Evolutionary conservation across 2,888 invertebrate species (phyloP), one percentile per base, ranked within the genome.

Genomic region (Eulithis testata): DNA sequence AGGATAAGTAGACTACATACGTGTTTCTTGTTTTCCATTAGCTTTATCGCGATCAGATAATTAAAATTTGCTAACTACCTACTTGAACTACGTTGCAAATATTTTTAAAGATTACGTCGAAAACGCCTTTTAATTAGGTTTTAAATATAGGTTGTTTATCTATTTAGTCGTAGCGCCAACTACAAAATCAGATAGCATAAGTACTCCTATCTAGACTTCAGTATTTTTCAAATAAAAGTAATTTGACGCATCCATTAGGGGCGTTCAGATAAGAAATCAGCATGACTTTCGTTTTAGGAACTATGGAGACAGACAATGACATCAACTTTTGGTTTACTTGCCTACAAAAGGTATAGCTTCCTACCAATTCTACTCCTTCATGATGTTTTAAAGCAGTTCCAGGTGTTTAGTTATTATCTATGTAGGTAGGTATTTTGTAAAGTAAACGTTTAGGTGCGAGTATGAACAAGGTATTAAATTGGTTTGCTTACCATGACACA

Each of bases 401-500:
- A 47, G 14, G 47, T 14, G 47, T 47, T 47, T n/a, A 51, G 51
- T 11, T 51, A 21, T 21, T 21, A 50, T 27, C 21, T 50, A 21
- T 27, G n/a, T 3, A 12, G 8, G 8, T 37, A 37, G n/a, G 6
- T 50, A 3, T 40, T 40, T 40, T 40, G 40, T 40, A 8, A 40
- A 8, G 9, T 57, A 57, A 61, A 49, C 44, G 43, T 61, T 58
- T 49, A 63, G 12, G 55, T 47, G 50, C 43, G 59, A 51, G 59
- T 47, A 56, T 62, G 54, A 65, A 68, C 62, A 63, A 61, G 61
- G 75, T 76, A 74, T 73, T 78, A 81, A 81, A 80, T 73, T 47
- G 82, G 74, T 87, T 81, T 77, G 84, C 74, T 89, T 79, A 87
- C 90, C 90, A 69, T 91, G 91, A 91, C 90, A 90, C 85, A 89